Evolutionary conservation across 2,113 vertebrate species (phyloP).

Genomic region (Saccopteryx bilineata): DNA sequence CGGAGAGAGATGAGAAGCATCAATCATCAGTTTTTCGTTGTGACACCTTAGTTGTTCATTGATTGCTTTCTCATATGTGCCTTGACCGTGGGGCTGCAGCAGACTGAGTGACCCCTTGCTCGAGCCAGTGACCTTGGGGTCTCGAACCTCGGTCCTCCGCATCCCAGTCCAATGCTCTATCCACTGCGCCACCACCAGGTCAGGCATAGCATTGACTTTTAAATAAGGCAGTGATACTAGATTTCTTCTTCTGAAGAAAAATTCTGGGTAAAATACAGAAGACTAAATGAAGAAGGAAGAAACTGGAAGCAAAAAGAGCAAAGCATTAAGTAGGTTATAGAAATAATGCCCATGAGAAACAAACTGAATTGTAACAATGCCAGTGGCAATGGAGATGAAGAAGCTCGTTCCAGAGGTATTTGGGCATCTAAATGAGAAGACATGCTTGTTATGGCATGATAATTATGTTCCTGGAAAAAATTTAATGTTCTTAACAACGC

Average conservation of each 20-base stretch:
- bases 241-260: slow-evolving; percentile 50
- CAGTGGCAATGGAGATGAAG: neutral
- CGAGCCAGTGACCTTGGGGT: too few species aligned
- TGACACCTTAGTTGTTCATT: too few species aligned
- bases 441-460: neutral
- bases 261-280: neutral
- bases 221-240: neutral
- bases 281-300: neutral
- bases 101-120: too few species aligned
- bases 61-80: too few species aligned
- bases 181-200: too few species aligned
- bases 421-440: neutral
- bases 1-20: too few species aligned
- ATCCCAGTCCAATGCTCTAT: too few species aligned
- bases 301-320: slow-evolving; percentile 27
- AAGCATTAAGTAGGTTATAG: neutral
- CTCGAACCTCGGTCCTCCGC: too few species aligned
- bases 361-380: neutral
- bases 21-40: too few species aligned
- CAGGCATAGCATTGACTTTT: neutral
- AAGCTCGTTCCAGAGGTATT: neutral
- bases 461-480: slow-evolving; percentile 43
- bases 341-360: neutral
- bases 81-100: too few species aligned
- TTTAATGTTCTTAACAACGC: slow-evolving; percentile 15